Evolutionary conservation across 2,113 vertebrate species (phyloP).

Genomic region (Aix galericulata): DNA sequence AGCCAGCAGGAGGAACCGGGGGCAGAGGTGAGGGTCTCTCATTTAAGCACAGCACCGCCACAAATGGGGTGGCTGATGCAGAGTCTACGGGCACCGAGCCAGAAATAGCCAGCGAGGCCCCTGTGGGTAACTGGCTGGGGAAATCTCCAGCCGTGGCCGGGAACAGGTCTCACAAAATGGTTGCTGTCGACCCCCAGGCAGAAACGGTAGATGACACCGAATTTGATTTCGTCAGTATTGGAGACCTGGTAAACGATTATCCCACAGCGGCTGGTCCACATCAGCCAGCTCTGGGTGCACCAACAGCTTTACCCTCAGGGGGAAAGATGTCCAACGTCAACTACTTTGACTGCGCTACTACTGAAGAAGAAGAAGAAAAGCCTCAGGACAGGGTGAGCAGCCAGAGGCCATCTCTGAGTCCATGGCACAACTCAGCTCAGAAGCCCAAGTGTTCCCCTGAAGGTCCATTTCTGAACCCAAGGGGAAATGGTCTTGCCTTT

Average conservation of each 20-base stretch:
- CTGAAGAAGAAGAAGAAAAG: slow-evolving; percentile 60
- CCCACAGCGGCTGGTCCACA: fast-evolving
- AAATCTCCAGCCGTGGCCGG: background rate
- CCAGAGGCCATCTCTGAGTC: slow-evolving; percentile 8
- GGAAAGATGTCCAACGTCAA: background rate
- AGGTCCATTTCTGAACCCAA: background rate
- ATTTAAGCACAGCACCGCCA: fast-evolving
- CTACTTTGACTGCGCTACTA: slow-evolving; percentile 48
- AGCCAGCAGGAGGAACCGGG: slow-evolving; percentile 10
- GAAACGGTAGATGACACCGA: slow-evolving; percentile 22
- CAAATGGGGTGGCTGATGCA: fast-evolving
- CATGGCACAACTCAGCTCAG: background rate
- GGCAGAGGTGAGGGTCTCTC: background rate
- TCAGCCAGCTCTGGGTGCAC: background rate
- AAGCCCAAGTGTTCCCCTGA: slow-evolving; percentile 45
- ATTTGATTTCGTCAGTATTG: background rate
- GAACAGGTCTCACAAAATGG: background rate
- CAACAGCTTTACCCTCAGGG: background rate
- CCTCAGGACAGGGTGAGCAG: background rate
- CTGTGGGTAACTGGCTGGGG: background rate
- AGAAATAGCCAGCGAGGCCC: fast-evolving
- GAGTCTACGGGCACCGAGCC: background rate
- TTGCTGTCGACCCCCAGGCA: slow-evolving; percentile 47
- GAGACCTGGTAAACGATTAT: background rate
- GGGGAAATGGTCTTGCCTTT: slow-evolving; percentile 37